Evolutionary conservation across 2,888 invertebrate species (phyloP).

Genomic region (Anthoptus insignis): DNA sequence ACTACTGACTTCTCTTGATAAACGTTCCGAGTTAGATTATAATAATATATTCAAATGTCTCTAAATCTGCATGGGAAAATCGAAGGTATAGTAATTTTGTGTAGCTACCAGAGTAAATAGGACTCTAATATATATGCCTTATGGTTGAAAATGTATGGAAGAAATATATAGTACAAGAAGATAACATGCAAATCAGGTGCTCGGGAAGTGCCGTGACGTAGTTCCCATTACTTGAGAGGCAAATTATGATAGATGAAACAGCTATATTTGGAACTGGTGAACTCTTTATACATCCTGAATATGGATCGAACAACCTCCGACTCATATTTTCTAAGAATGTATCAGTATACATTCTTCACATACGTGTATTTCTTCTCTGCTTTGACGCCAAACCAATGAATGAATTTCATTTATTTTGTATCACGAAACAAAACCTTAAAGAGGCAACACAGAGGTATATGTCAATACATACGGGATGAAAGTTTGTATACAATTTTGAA

Average conservation of each 20-base stretch:
- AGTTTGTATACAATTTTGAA: no score
- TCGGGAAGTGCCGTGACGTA: conserved; percentile 73
- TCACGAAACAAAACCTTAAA: no score
- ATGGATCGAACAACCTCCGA: conserved; percentile 12
- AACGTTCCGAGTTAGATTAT: conserved; percentile 45
- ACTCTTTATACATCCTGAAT: conserved; percentile 48
- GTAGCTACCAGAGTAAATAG: conserved; percentile 57
- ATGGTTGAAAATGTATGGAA: conserved; percentile 60
- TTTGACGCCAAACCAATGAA: no score
- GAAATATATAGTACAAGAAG: conserved; percentile 64
- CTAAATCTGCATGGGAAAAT: conserved; percentile 73
- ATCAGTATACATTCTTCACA: no score
- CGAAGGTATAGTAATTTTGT: conserved; percentile 63
- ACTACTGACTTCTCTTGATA: conserved; percentile 34
- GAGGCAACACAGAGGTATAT: no score
- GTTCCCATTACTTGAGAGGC: conserved; percentile 74
- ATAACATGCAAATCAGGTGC: conserved; percentile 83
- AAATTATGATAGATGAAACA: conserved; percentile 78
- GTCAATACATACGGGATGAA: no score
- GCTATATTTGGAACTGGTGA: conserved; percentile 52
- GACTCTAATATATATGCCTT: conserved; percentile 52
- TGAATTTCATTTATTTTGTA: no score
- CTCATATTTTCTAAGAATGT: conserved; percentile 6
- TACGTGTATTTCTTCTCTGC: no score
- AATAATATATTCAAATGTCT: conserved; percentile 71